These are phyloP conservation scores for Dendrolimus punctatus DNA, from an alignment of 1,140 invertebrate genomes.

Conservation along the genomic window DNA sequence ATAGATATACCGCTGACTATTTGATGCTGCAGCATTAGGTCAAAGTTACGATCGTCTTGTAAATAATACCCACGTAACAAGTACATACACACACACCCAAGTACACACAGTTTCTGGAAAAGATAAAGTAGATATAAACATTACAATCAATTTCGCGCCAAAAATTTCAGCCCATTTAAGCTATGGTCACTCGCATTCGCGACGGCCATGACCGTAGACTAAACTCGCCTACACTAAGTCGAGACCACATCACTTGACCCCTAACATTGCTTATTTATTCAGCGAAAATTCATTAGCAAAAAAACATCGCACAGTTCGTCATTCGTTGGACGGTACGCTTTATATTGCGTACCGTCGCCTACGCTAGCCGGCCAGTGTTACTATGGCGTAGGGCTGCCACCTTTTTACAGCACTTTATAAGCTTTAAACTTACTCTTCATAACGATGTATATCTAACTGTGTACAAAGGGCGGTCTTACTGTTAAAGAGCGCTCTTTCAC, in stretches of 20 bases:
- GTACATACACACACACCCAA: no score
- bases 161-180: slow-evolving; percentile 21
- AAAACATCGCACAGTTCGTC: slow-evolving; percentile 18
- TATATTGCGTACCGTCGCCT: slow-evolving; percentile 34
- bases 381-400: slow-evolving; percentile 6
- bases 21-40: no score
- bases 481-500: no score
- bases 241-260: slow-evolving; percentile 28
- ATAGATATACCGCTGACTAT: no score
- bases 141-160: neutral
- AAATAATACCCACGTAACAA: no score
- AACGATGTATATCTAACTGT: no score
- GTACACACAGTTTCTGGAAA: no score
- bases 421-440: no score
- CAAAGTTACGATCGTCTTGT: no score
- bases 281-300: slow-evolving; percentile 12
- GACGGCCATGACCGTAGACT: slow-evolving; percentile 39
- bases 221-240: slow-evolving; percentile 41
- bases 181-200: slow-evolving; percentile 34
- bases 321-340: slow-evolving; percentile 23
- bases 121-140: no score
- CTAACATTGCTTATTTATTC: slow-evolving; percentile 13
- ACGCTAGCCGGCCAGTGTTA: slow-evolving; percentile 23
- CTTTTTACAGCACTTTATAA: no score
- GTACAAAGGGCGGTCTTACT: no score